phyloP scores from a whole-genome alignment of 1,140 invertebrate genomes.

The Lordiphosa mommai region DNA sequence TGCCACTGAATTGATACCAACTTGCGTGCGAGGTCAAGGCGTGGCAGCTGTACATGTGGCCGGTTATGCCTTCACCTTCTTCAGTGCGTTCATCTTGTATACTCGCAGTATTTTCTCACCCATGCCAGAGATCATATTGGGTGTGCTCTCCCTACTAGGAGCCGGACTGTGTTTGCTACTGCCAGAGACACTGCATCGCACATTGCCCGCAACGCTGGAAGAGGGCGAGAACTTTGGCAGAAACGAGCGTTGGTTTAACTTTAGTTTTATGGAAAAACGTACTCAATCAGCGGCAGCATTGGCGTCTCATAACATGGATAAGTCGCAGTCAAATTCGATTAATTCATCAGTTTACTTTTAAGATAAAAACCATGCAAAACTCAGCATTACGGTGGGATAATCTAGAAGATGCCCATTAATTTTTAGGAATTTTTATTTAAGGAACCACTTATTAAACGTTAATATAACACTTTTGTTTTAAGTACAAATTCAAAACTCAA shows the following conservation, averaged over 20 bases:
- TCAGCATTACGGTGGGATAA: no score
- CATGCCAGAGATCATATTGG: conserved; percentile 80
- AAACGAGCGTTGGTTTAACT: conserved; percentile 79
- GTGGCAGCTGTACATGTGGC: conserved; percentile 82
- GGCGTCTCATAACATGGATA: conserved; percentile 8
- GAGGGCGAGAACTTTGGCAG: conserved; percentile 84
- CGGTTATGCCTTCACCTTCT: conserved; percentile 81
- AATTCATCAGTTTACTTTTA: conserved; percentile 39
- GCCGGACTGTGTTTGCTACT: conserved; percentile 80
- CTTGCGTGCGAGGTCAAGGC: conserved; percentile 83
- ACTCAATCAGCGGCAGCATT: conserved; percentile 48
- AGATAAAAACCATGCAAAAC: background rate
- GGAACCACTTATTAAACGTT: no score
- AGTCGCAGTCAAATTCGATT: conserved; percentile 27
- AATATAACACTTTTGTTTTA: no score
- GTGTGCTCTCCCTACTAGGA: conserved; percentile 81
- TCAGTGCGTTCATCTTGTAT: conserved; percentile 70
- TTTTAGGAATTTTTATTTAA: no score
- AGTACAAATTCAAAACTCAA: no score
- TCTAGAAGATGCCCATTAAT: no score
- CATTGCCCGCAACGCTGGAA: conserved; percentile 81
- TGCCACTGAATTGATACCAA: conserved; percentile 85
- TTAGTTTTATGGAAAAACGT: conserved; percentile 62
- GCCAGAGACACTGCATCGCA: conserved; percentile 79
- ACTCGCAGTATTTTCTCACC: conserved; percentile 80